A percentile compares a stretch with the other conserved stretches of the same genome.
Evolutionary conservation across 2,113 vertebrate species (phyloP).

Genomic region (mouse (Mus musculus)): GRCm39 chr19:21831501-21832000

Average conservation of each 20-base stretch:
- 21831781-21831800: background rate
- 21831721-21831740: background rate
- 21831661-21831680: too few relatives aligned
- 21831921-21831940: background rate
- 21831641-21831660: background rate
- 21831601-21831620: background rate
- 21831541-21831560: background rate
- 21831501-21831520: background rate
- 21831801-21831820: background rate
- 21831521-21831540: background rate
- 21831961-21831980: background rate
- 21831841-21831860: background rate
- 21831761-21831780: background rate
- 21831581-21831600: background rate
- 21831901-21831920: background rate
- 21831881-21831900: background rate
- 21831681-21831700: background rate
- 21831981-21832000: background rate
- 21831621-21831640: background rate
- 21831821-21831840: background rate
- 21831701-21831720: background rate
- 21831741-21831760: background rate
- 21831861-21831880: background rate
- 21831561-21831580: background rate
- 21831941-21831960: background rate